Percentiles rank a stretch among this genome's conserved stretches.
These are phyloP conservation scores for Poeciliopsis prolifica DNA, from an alignment of 2,113 vertebrate species.

Conservation along the genomic window DNA sequence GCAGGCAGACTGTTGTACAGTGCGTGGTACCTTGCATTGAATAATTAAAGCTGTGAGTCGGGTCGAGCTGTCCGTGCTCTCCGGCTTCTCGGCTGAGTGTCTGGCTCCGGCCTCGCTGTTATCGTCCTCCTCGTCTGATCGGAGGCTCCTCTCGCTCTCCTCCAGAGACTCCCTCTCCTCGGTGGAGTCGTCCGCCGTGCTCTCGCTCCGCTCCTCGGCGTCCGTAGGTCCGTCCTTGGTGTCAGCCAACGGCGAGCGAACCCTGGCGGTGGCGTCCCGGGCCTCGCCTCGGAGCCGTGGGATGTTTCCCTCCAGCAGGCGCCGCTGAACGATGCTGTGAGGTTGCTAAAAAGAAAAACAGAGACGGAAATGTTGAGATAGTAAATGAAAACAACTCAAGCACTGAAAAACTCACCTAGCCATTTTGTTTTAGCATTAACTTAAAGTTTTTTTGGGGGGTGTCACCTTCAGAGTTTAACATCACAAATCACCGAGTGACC, in stretches of 20 bases:
- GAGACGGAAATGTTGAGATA: background rate
- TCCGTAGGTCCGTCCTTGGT: constrained; percentile 68
- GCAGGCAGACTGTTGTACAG: background rate
- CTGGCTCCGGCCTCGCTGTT: constrained; percentile 64
- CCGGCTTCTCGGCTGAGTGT: constrained; percentile 51
- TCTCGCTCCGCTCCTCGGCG: constrained; percentile 77
- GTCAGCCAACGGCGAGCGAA: constrained; percentile 82
- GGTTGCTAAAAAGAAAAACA: constrained; percentile 83
- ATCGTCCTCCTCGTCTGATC: constrained; percentile 79
- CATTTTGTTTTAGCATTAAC: too few relatives aligned
- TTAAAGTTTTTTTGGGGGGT: too few relatives aligned
- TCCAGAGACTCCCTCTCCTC: constrained; percentile 81
- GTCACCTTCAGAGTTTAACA: too few relatives aligned
- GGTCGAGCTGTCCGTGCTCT: constrained; percentile 35
- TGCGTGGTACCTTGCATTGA: constrained; percentile 85
- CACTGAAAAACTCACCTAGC: too few relatives aligned
- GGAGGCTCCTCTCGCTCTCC: constrained; percentile 81
- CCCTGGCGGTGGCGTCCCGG: constrained; percentile 59
- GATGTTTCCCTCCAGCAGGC: constrained; percentile 88
- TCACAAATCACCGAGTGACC: too few relatives aligned
- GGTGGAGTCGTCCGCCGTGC: constrained; percentile 80
- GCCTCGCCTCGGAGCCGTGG: constrained; percentile 78
- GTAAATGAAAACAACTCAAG: background rate
- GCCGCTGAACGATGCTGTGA: constrained; percentile 90
- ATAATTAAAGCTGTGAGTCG: constrained; percentile 79